A percentile compares a stretch with the other conserved stretches of the same genome.
Evolutionary conservation across 2,113 vertebrate species (phyloP).

Genomic region (Camelus dromedarius): DNA sequence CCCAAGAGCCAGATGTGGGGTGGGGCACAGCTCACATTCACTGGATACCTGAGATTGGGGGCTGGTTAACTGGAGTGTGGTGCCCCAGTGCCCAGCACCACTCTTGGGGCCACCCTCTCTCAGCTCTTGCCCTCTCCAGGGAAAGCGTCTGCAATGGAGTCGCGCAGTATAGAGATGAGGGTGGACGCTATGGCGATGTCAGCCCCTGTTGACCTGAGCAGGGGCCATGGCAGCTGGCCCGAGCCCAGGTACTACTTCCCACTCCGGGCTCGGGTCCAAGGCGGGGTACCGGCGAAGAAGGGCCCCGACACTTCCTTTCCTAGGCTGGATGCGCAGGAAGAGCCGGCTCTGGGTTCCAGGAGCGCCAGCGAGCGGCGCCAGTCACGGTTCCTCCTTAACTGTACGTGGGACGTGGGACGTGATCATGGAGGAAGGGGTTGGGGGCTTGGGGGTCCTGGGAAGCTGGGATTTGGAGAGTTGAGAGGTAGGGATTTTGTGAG

Average conservation of each 20-base stretch:
- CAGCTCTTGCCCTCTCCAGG: constrained; percentile 60
- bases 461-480: background rate
- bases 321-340: constrained; percentile 61
- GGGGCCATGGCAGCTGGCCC: background rate
- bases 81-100: background rate
- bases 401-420: constrained; percentile 85
- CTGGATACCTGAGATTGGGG: background rate
- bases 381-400: constrained; percentile 92
- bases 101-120: background rate
- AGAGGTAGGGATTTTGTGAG: background rate
- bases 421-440: background rate
- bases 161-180: constrained; percentile 40
- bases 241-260: constrained; percentile 70
- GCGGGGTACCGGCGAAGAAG: background rate
- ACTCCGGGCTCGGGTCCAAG: background rate
- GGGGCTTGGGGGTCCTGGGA: background rate
- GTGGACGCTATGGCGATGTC: background rate
- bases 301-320: background rate
- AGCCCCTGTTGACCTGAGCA: constrained; percentile 23
- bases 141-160: constrained; percentile 66
- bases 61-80: background rate
- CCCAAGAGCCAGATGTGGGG: background rate
- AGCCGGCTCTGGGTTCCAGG: constrained; percentile 48
- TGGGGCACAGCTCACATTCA: background rate
- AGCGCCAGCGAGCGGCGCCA: constrained; percentile 87